Evolutionary conservation across 2,888 invertebrate species (phyloP).

Genomic region (Phragmatobia fuliginosa): DNA sequence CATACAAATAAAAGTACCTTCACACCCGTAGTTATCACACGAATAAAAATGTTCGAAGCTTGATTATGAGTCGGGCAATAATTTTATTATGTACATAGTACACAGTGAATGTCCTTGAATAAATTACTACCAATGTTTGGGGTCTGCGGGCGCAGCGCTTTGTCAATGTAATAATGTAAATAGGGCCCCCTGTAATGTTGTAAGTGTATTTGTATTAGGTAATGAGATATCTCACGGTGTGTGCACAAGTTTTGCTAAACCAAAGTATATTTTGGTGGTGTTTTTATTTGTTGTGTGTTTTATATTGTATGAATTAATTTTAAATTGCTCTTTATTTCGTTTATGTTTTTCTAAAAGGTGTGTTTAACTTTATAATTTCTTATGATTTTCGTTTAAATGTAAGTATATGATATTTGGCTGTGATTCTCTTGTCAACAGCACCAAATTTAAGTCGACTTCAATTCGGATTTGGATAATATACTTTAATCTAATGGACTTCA

Average conservation of each 20-base stretch:
- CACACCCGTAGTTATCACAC: neutral
- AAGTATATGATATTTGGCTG: too few species aligned
- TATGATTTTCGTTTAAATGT: too few species aligned
- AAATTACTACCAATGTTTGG: constrained; percentile 43
- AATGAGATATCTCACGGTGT: constrained; percentile 34
- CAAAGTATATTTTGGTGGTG: neutral
- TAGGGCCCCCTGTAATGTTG: constrained; percentile 31
- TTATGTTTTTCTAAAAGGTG: neutral
- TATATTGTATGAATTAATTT: neutral
- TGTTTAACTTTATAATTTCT: neutral
- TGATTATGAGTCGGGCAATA: constrained; percentile 36
- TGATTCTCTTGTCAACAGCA: too few species aligned
- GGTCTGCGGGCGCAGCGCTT: constrained; percentile 34
- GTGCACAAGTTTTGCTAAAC: constrained; percentile 1
- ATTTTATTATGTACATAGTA: constrained; percentile 41
- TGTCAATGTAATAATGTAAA: constrained; percentile 50
- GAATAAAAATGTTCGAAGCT: constrained; percentile 10
- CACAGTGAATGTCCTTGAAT: constrained; percentile 35
- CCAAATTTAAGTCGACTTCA: too few species aligned
- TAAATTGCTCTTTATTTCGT: neutral
- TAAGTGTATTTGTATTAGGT: constrained; percentile 40
- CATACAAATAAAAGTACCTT: neutral
- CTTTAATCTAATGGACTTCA: too few species aligned
- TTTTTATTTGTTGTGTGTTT: constrained; percentile 1
- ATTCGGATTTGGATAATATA: too few species aligned